Percentiles rank a stretch among this genome's conserved stretches.
Evolutionary conservation across 2,888 invertebrate species (phyloP).

Genomic region (Trachelus stipa): DNA sequence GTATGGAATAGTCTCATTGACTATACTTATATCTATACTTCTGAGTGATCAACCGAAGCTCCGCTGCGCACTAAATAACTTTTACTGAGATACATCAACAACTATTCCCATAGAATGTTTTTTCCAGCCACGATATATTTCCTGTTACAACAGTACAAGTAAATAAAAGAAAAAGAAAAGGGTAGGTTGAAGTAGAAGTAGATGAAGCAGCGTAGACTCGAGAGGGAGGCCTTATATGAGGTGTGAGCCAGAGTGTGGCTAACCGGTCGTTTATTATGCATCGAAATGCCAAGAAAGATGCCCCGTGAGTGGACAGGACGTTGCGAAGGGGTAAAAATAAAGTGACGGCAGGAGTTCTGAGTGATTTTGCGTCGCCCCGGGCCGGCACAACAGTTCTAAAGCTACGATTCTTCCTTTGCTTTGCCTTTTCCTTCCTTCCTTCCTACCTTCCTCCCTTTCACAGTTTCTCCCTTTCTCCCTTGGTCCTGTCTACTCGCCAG

Average conservation of each 20-base stretch:
- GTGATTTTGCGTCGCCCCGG: conserved; percentile 62
- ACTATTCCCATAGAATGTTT: not conserved
- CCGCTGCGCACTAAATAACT: not conserved
- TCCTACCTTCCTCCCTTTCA: not conserved
- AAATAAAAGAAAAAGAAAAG: not conserved
- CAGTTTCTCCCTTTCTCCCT: not conserved
- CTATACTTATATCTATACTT: not conserved
- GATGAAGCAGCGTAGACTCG: not conserved
- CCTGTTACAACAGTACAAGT: not conserved
- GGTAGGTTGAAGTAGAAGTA: not conserved
- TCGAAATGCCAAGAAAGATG: conserved; percentile 65
- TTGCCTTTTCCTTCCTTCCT: not conserved
- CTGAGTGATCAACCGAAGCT: not conserved
- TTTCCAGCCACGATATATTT: not conserved
- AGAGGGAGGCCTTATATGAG: conserved; percentile 3
- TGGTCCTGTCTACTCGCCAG: not conserved
- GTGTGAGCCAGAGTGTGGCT: conserved; percentile 53
- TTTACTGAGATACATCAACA: not conserved
- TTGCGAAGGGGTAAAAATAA: conserved; percentile 59
- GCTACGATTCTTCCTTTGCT: not conserved
- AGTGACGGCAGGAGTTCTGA: conserved; percentile 55
- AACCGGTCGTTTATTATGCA: conserved; percentile 66
- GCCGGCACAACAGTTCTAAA: conserved; percentile 36
- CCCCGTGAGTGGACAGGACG: conserved; percentile 64
- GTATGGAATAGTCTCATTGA: no score